Base-by-base conservation (phyloP, 2,113 vertebrate genomes). In the Tiliqua scincoides region DNA sequence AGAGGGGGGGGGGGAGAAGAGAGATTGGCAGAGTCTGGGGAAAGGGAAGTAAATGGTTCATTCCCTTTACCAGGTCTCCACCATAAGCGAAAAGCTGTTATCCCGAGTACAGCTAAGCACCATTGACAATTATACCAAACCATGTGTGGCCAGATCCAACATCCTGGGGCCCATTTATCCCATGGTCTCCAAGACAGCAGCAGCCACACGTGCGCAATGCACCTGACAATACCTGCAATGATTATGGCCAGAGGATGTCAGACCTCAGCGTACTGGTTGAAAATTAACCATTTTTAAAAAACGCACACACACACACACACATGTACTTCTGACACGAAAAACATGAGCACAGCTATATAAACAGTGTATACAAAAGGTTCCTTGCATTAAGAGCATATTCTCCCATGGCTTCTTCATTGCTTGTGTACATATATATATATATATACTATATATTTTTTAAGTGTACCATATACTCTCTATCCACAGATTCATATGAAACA, bases 401-500 rank as follows among this genome's bases (percentile, higher is more conserved):
- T 80, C n/a, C 62, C 43, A 82, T 63, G 91, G 89, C 93, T 93
- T 91, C 79, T 67, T 43, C 70, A 79, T 80, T 76, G 83, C 79
- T 85, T 65, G n/a, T 78, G 35, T 57, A 65, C 10, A 27, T 77
- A 54, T 68, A 35, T 43, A 61, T 77, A 4, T 54, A 61, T 32
- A n/a, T 63, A 32, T 71, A 30, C 30, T 32, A n/a, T 63, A 32
- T 71, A 30, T 37, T 63, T 74, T 40, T 61, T 15, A 77, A 68
- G n/a, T 30, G 10, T 32, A 40, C 35, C 48, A 62, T 52, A 52
- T 21, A 74, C 67, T 89, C 79, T 86, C 88, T 79, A 91, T n/a
- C 84, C 88, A 91, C 76, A 89, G 82, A 90, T n/a, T 78, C 88
- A 89, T 85, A 89, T 78, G 21, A 67, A 92, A 83, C 87, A 85